Base-by-base conservation (phyloP, 2,888 invertebrate genomes). In the Scaptomyza parva region DNA sequence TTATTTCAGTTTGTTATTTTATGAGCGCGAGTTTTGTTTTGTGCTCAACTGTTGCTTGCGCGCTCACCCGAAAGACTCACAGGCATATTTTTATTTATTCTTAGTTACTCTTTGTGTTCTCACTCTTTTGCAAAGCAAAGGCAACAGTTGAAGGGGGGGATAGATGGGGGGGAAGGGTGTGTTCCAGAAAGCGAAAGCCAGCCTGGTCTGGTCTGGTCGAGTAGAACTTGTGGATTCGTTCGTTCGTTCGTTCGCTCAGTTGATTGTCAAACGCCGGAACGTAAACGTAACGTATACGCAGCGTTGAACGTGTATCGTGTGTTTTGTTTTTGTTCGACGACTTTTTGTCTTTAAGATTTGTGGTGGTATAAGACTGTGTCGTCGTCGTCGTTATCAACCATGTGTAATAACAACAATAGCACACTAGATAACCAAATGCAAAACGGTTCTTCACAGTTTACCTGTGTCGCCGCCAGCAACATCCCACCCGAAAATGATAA, bases 141-240 rank as follows among this genome's bases (percentile, higher is more conserved):
- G n/a, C n/a, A n/a, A n/a, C n/a, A n/a, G n/a, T n/a, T n/a, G n/a
- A n/a, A 20, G 14, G 5, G n/a, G n/a, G 7, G 22, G 4, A 30
- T n/a, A 39, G n/a, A 40, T 8, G 9, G 14, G 12, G 12, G 17
- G 22, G 8, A 3, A 1, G 33, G 18, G 28, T 48, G 33, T 14
- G 48, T 48, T 76, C 72, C 86, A 82, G 83, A 85, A 80, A 80
- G 55, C 76, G 79, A 82, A 78, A 67, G 75, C 79, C 76, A 48
- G 14, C 14, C 35, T 17, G 8, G 8, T 14, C 35, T 63, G 35
- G 48, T 79, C 59, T 40, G 11, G 22, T 22, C 5, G 6, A 33
- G 18, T 40, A 53, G 53, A 65, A 50, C 48, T 26, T n/a, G n/a
- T n/a, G n/a, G n/a, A n/a, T n/a, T 17, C 28, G 35, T n/a, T n/a